Evolutionary conservation across 2,797 vertebrate species (phyloP).

Genomic region (Gouania willdenowi): DNA sequence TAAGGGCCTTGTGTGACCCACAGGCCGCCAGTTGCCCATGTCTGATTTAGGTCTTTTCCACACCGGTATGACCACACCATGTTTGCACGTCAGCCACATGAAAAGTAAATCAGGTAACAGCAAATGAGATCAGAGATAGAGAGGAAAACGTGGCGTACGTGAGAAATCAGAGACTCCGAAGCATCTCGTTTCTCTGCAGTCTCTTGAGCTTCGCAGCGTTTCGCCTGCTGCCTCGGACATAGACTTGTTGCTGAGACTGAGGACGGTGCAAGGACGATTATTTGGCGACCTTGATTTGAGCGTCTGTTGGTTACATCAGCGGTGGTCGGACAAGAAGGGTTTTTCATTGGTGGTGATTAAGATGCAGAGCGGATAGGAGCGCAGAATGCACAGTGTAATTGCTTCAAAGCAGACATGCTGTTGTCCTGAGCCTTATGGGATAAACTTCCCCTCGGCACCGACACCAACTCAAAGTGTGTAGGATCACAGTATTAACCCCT

Average conservation of each 20-base stretch:
- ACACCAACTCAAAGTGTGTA: constrained; percentile 18
- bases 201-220: constrained; percentile 2
- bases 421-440: constrained; percentile 1
- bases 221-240: constrained; percentile 7
- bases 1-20: too few relatives aligned
- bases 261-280: not conserved
- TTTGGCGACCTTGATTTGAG: constrained; percentile 12
- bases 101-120: too few relatives aligned
- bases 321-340: too few relatives aligned
- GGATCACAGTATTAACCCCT: constrained; percentile 41
- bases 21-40: too few relatives aligned
- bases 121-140: constrained; percentile 31
- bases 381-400: constrained; percentile 3
- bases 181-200: constrained; percentile 3
- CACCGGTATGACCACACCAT: too few relatives aligned
- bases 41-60: too few relatives aligned
- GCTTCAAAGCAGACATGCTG: constrained; percentile 8
- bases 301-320: not conserved
- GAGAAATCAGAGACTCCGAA: constrained; percentile 8
- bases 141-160: constrained; percentile 12
- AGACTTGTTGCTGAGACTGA: constrained; percentile 23
- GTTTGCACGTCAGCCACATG: too few relatives aligned
- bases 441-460: too few relatives aligned
- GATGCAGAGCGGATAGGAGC: constrained; percentile 5
- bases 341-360: too few relatives aligned